These are phyloP conservation scores for Xyliphius kryptos DNA, from an alignment of 2,113 vertebrate species.

Conservation along the genomic window DNA sequence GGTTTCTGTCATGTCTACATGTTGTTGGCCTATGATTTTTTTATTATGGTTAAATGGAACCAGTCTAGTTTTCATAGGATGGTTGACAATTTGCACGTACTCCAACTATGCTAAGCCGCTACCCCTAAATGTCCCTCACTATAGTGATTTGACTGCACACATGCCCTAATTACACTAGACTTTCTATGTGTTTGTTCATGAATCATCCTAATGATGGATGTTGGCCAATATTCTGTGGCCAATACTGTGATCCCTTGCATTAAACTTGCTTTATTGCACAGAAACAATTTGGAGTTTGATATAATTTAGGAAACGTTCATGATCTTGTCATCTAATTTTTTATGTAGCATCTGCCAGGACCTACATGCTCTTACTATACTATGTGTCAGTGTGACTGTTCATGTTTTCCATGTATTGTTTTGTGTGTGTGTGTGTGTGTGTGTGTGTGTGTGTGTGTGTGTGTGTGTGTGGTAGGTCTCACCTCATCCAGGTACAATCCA, in stretches of 20 bases:
- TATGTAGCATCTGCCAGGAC: too few species aligned
- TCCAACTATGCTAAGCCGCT: slow-evolving; percentile 15
- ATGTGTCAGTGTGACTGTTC: not conserved
- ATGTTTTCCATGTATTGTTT: too few species aligned
- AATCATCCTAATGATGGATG: slow-evolving; percentile 14
- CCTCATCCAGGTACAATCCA: slow-evolving; percentile 4
- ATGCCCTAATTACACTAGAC: slow-evolving; percentile 28
- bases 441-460: too few species aligned
- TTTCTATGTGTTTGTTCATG: slow-evolving; percentile 17
- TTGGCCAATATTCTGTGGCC: slow-evolving; percentile 5
- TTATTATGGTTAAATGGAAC: not conserved
- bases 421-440: too few species aligned
- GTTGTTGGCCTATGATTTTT: not conserved
- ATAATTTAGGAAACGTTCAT: not conserved
- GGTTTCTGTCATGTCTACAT: not conserved
- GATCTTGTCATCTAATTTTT: too few species aligned
- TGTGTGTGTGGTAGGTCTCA: slow-evolving; percentile 18
- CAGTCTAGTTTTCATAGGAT: not conserved
- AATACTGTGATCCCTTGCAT: slow-evolving; percentile 10
- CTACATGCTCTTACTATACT: too few species aligned
- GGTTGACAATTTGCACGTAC: slow-evolving; percentile 26
- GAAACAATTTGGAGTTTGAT: slow-evolving; percentile 14
- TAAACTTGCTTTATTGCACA: slow-evolving; percentile 27
- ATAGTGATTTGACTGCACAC: slow-evolving; percentile 3
- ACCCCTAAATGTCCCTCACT: slow-evolving; percentile 8